These are phyloP conservation scores for Latrodectus hesperus DNA, from an alignment of 2,888 invertebrate genomes.

Conservation along the genomic window DNA sequence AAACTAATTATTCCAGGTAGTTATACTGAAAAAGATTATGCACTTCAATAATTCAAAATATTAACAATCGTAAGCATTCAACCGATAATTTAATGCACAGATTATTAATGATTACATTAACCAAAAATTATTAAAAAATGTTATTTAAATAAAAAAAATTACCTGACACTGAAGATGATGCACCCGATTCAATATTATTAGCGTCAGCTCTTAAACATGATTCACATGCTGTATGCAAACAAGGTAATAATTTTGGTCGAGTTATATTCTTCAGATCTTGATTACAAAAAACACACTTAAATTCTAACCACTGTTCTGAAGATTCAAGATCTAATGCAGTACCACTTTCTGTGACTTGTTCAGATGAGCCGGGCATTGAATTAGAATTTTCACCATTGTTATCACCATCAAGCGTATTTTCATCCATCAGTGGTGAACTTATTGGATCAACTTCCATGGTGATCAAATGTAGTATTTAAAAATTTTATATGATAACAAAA, in stretches of 20 bases:
- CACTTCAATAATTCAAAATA: too few relatives aligned
- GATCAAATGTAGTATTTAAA: neutral
- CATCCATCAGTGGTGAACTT: constrained; percentile 30
- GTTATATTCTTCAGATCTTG: constrained; percentile 76
- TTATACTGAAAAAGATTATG: too few relatives aligned
- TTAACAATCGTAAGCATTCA: neutral
- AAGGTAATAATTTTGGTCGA: constrained; percentile 88
- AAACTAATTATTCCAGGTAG: too few relatives aligned
- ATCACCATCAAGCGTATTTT: constrained; percentile 27
- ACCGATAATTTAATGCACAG: neutral
- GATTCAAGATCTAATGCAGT: constrained; percentile 18
- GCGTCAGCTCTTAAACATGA: constrained; percentile 81
- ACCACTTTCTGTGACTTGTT: constrained; percentile 66
- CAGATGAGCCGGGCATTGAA: constrained; percentile 42
- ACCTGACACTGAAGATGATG: constrained; percentile 42
- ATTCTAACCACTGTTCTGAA: constrained; percentile 53
- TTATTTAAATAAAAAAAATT: constrained; percentile 9
- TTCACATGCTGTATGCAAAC: constrained; percentile 89
- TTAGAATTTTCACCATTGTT: constrained; percentile 51
- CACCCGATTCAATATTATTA: constrained; percentile 72
- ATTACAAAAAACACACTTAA: constrained; percentile 77
- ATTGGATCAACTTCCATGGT: constrained; percentile 49
- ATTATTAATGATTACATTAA: neutral
- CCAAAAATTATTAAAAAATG: neutral
- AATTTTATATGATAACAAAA: neutral